Base-by-base conservation (phyloP, 2,888 invertebrate species). In the Boloria euphrosyne region DNA sequence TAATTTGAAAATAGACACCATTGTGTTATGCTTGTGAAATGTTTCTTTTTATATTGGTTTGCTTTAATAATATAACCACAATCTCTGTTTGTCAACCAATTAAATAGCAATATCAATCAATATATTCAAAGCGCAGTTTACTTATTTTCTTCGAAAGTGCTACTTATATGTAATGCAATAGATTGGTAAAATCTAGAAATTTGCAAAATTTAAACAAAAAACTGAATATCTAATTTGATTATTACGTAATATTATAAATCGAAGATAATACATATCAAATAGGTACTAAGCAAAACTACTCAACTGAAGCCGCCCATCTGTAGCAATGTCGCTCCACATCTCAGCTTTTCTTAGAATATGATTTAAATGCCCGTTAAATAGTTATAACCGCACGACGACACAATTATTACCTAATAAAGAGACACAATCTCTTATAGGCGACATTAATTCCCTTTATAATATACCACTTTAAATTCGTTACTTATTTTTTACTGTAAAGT, bases 1-100 rank as follows among this genome's bases (percentile, higher is more conserved):
- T 86, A 85, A 90, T 89, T 89, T 83, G 85, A 90, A 90, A 88
- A 90, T 89, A 86, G 85, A 86, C 79, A 78, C 78, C 31, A 84
- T 88, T 87, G 87, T 87, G 80, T 80, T 83, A 76, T 78, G 75
- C 74, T 80, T 80, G 84, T 82, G 76, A 86, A 87, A 83, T 18
- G 49, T 60, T 38, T 16, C 38, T 49, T 16, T 16, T n/a, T 47
- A 16, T 16, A 7, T 6, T 49, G 16, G 6, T 16, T 4, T n/a
- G 47, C 16, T 16, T 16, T 16, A 5, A 14, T 7, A 14, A n/a
- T 16, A 49, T 7, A 7, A 49, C 6, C 4, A 4, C 14, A 16
- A 38, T 38, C 2, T 38, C 7, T 38, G 10, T 38, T 10, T 38
- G 10, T 38, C 31, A 38, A 10, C 2, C 7, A 10, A 38, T 38